Conservation (phyloP, 2,113 vertebrate genomes). For the Urocitellus parryii region DNA sequence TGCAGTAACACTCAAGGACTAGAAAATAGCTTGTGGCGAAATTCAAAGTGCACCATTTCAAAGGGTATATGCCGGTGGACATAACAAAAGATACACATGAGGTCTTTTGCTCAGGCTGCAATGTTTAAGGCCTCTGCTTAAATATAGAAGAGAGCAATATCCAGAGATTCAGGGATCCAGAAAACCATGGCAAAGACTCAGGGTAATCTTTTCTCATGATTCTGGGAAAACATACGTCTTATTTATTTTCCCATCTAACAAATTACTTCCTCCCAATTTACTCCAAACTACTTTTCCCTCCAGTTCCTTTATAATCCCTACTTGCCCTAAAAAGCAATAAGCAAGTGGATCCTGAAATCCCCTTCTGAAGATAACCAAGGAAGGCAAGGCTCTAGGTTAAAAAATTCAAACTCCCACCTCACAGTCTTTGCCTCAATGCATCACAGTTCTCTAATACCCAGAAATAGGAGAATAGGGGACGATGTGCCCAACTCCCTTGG, state of each 20-base stretch:
- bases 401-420: background rate
- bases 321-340: background rate
- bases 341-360: background rate
- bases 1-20: background rate
- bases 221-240: background rate
- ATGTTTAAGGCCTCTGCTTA: background rate
- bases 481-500: background rate
- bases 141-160: constrained; percentile 11
- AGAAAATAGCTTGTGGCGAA: background rate
- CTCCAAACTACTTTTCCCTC: background rate
- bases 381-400: background rate
- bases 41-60: constrained; percentile 3
- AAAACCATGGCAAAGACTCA: background rate
- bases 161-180: background rate
- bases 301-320: constrained; percentile 10
- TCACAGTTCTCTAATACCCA: background rate
- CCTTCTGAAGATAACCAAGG: constrained; percentile 15
- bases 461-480: background rate
- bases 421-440: background rate
- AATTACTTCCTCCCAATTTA: background rate
- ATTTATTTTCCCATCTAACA: constrained; percentile 6
- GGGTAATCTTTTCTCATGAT: background rate
- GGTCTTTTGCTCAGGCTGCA: background rate
- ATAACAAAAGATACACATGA: background rate
- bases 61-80: background rate